Percentiles rank a stretch among this genome's conserved stretches.
Evolutionary conservation across 1,140 invertebrate genomes (phyloP).

Genomic region (Philaenus spumarius): DNA sequence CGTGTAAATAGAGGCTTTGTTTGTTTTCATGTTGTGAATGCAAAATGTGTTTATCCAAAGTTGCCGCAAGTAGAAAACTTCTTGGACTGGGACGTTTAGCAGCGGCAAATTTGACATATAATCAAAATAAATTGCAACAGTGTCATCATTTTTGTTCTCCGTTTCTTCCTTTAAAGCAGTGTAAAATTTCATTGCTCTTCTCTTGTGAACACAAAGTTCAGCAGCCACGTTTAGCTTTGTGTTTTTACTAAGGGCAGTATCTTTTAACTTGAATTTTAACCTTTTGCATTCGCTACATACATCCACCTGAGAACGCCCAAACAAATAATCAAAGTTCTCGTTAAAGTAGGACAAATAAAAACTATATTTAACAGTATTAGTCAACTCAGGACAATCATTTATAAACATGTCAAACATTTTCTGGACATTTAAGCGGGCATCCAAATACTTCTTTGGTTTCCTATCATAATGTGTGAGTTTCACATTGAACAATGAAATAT

Average conservation of each 20-base stretch:
- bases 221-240: constrained; percentile 4
- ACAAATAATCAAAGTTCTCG: constrained; percentile 12
- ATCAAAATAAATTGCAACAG: constrained; percentile 18
- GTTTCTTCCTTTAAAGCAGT: not conserved
- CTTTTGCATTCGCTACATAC: constrained; percentile 5
- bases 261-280: constrained; percentile 6
- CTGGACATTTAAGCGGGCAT: constrained; percentile 2
- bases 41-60: constrained; percentile 23
- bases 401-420: constrained; percentile 7
- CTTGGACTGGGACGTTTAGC: constrained; percentile 21
- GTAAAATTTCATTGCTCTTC: constrained; percentile 9
- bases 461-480: not conserved
- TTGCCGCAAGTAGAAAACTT: constrained; percentile 25
- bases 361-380: not conserved
- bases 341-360: not conserved
- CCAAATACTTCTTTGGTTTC: not conserved
- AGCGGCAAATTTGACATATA: constrained; percentile 25
- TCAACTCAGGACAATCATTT: not conserved
- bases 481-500: not conserved
- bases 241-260: not conserved
- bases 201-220: constrained; percentile 11
- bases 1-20: constrained; percentile 21
- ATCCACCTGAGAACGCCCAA: constrained; percentile 10
- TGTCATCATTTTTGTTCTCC: constrained; percentile 7
- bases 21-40: constrained; percentile 20